Evolutionary conservation across 2,113 vertebrate genomes (phyloP).

Genomic region (Circaetus gallicus): DNA sequence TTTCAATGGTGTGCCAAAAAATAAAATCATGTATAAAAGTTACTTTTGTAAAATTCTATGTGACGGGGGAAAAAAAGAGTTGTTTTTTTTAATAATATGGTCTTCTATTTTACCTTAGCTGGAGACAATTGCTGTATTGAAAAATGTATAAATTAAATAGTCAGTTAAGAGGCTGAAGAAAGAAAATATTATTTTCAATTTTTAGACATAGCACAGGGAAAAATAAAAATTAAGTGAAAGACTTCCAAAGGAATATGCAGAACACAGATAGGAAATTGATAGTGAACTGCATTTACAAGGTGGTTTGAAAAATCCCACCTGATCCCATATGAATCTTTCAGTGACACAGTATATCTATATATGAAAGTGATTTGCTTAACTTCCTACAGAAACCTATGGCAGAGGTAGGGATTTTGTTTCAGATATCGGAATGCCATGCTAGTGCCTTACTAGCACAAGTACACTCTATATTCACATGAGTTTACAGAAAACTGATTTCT

Average conservation of each 20-base stretch:
- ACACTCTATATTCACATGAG: background rate
- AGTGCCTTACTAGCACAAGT: background rate
- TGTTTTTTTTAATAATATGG: background rate
- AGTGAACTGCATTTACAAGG: background rate
- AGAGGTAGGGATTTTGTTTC: background rate
- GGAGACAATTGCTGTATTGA: background rate
- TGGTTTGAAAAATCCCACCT: background rate
- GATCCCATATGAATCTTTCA: background rate
- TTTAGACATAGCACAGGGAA: background rate
- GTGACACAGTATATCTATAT: background rate
- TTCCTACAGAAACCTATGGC: background rate
- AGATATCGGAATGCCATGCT: background rate
- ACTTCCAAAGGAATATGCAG: background rate
- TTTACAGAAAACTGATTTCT: background rate
- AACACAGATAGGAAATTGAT: background rate
- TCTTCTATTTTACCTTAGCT: background rate
- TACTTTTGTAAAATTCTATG: background rate
- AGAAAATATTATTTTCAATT: background rate
- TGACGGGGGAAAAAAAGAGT: accelerated
- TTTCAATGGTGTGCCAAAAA: background rate
- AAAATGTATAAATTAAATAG: background rate
- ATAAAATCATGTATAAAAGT: background rate
- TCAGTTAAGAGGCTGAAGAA: background rate
- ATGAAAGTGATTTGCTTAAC: background rate
- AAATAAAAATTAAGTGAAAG: background rate